Evolutionary conservation across 1,140 invertebrate genomes (phyloP), one percentile per base, ranked within the genome.

Genomic region (Colletes gigas): DNA sequence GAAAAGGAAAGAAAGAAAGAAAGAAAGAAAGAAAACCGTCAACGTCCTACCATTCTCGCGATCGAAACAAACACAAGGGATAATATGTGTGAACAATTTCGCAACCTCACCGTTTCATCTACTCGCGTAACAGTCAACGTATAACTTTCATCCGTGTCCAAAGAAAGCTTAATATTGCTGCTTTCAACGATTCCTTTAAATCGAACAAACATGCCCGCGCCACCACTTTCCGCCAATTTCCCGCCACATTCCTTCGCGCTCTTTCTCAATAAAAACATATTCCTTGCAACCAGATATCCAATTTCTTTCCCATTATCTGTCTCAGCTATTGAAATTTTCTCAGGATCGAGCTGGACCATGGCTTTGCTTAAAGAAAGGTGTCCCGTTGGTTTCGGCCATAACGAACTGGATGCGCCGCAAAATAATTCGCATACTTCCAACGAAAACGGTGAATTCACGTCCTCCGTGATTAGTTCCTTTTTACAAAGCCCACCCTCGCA

Each of bases 331-430:
- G 91, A 88, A 55, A 96, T 95, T 47, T 93, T 94, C 19, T 95
- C 92, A 0, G 94, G 90, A 89, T 96, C 95, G 14, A 97, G 88
- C 79, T 95, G 95, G 0, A 94, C 93, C 50, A 96, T 91, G 54
- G 92, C 91, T 57, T 93, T 94, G 7, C 95, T 95, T 2, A 97
- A 80, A 17, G 94, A 93, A 3, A 96, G 88, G 17, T 94, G 90
- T 0, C 95, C 96, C 1, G 95, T 96, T 7, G 96, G 96, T 83
- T 93, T 94, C 1, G 97, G 97, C 96, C 96, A 97, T 3, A 97
- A 87, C 3, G 94, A 93, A 71, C 95, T 96, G 88, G 88, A 83
- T n/a, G 90, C 74, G 3, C 89, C 90, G 66, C 92, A 93, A 67
- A 90, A 91, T 63, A 93, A 85, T 81, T 93, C 90, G 63, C 92